These are phyloP conservation scores for Mirza zaza DNA, from an alignment of 2,113 vertebrate genomes.

Conservation along the genomic window DNA sequence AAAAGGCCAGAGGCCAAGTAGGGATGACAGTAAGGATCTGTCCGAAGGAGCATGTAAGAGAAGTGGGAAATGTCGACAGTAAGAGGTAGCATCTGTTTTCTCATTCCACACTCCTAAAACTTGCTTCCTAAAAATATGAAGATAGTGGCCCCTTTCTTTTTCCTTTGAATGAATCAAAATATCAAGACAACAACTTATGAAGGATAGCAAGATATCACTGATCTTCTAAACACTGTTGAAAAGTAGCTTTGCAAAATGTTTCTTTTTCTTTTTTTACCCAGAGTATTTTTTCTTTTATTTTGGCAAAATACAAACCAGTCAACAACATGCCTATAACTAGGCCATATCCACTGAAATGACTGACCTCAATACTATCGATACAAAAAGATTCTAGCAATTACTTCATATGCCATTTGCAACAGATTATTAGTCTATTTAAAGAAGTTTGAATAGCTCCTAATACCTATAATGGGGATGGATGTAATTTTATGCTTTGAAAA, in stretches of 20 bases:
- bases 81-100: background rate
- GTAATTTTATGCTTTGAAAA: background rate
- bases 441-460: background rate
- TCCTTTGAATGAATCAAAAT: constrained; percentile 10
- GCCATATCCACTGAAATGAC: background rate
- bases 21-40: background rate
- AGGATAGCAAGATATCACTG: background rate
- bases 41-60: background rate
- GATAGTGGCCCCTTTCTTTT: background rate
- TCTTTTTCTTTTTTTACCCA: background rate
- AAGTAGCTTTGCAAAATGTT: constrained; percentile 35
- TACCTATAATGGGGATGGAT: background rate
- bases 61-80: background rate
- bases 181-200: constrained; percentile 13
- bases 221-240: background rate
- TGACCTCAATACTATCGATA: constrained; percentile 1
- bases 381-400: constrained; percentile 42
- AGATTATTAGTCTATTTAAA: constrained; percentile 10
- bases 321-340: background rate
- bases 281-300: background rate
- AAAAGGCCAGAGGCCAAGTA: background rate
- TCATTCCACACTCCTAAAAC: background rate
- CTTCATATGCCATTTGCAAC: background rate
- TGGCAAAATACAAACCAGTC: constrained; percentile 5
- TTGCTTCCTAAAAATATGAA: background rate